Base-by-base conservation (phyloP, 2,888 invertebrate genomes). In the Pelosia muscerda region DNA sequence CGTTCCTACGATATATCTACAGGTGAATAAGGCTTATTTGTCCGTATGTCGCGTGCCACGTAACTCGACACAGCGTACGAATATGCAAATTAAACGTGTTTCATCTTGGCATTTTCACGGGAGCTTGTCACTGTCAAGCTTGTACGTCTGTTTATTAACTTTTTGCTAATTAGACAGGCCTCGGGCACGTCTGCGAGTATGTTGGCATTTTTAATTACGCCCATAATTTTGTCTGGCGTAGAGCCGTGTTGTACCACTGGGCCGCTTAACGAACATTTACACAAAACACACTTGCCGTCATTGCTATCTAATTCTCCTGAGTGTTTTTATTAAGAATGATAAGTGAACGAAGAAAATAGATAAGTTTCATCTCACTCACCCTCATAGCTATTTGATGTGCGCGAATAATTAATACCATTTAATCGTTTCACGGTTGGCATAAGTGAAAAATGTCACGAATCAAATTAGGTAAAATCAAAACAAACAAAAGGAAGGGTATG, bases 131-230 rank as follows among this genome's bases (percentile, higher is more conserved):
- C 92, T 94, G 95, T 94, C 95, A 90, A 86, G 89, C 89, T 73
- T 86, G 88, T 88, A 88, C 86, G 93, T 92, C 91, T 92, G 94
- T 93, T 93, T 93, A 94, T 94, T 94, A 95, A 94, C 94, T 94
- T 94, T 94, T 94, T 94, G 92, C 92, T 94, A 94, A 94, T 94
- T 94, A 94, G 93, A 92, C 92, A 90, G 89, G 90, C 90, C 84
- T 84, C 83, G 86, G 88, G 89, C 90, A 83, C 86, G 92, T 91
- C 90, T 92, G 88, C 88, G 91, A 88, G 92, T 91, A 87, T 92
- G 93, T 94, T 92, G 92, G 94, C 91, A 92, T 95, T 94, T 94
- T 94, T 94, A 94, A 95, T 93, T 95, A 94, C 90, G 88, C 86
- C 86, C 88, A 92, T 93, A 92, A 92, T 89, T 88, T 86, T 82